Evolutionary conservation across 2,888 invertebrate genomes (phyloP), one percentile per base, ranked within the genome.

Genomic region (Teleiodes luculella): DNA sequence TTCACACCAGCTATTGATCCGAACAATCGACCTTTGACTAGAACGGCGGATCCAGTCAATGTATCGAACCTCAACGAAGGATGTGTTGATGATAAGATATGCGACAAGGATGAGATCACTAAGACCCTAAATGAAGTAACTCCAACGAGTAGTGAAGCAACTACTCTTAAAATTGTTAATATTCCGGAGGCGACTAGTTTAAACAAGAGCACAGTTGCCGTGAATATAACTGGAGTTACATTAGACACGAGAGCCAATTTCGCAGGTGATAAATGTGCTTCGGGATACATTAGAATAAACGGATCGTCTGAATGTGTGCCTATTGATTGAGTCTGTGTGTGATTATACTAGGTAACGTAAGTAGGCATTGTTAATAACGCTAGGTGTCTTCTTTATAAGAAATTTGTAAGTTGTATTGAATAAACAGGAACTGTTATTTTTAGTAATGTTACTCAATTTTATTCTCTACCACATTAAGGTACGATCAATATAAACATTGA

Each of bases 201-300:
- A n/a, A 35, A 48, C 10, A 46, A 31, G 16, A 46, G 30, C 30
- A 46, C 46, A 11, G 6, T 31, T 8, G 31, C 10, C 14, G 10
- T 16, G 3, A 46, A 30, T 31, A 16, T 31, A 10, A 46, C 30
- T 10, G 31, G 11, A n/a, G n/a, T 30, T 20, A 35, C 64, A 35
- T 49, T 81, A 1, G 76, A 69, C 54, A 74, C 78, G 35, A 63
- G 83, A 31, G 66, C 79, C 5, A 71, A 71, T 1, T 83, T 84
- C 55, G 68, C 64, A 10, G 84, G 76, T 3, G 80, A 82, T 52
- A 62, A 65, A 16, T 84, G 84, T 56, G 76, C 83, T 0, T 63
- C 70, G 0, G 83, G 80, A 5, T 70, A 63, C 18, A 68, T 70
- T 4, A 77, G 63, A 63, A 58, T 82, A n/a, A 74, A 78, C 53